Conservation (phyloP, 2,113 vertebrate genomes). For the Tetrax tetrax region DNA sequence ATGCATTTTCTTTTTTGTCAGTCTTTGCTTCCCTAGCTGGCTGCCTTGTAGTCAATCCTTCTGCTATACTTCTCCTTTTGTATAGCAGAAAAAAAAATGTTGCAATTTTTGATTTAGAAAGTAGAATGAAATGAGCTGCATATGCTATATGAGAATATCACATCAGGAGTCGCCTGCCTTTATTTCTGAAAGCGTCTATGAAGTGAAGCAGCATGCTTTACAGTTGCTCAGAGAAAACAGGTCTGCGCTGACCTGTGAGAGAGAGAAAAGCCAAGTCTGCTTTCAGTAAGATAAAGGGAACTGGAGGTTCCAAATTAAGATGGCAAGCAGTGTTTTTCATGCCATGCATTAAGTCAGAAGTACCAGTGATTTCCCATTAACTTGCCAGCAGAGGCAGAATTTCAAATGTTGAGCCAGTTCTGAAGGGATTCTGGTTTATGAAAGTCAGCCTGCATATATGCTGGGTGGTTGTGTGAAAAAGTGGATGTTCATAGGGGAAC, state of each 20-base stretch:
- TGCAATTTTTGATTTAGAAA: neutral
- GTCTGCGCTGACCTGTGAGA: neutral
- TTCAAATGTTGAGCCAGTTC: neutral
- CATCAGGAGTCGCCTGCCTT: neutral
- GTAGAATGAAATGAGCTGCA: neutral
- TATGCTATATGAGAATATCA: neutral
- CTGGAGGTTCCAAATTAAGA: neutral
- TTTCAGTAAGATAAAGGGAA: neutral
- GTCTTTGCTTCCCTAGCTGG: neutral
- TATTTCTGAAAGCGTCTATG: neutral
- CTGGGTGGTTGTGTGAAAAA: neutral
- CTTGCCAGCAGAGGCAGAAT: neutral
- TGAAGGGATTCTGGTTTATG: neutral
- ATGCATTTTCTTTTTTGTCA: neutral
- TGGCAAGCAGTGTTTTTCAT: neutral
- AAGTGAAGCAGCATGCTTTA: slow-evolving; percentile 13
- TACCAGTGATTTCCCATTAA: neutral
- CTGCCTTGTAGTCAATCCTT: neutral
- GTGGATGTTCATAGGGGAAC: neutral
- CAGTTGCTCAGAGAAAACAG: neutral
- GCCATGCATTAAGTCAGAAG: neutral
- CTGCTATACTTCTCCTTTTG: neutral
- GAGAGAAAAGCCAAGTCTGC: neutral
- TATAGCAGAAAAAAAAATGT: neutral
- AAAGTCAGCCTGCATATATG: neutral